Conservation (phyloP, 2,113 vertebrate genomes). For the Xyrauchen texanus region DNA sequence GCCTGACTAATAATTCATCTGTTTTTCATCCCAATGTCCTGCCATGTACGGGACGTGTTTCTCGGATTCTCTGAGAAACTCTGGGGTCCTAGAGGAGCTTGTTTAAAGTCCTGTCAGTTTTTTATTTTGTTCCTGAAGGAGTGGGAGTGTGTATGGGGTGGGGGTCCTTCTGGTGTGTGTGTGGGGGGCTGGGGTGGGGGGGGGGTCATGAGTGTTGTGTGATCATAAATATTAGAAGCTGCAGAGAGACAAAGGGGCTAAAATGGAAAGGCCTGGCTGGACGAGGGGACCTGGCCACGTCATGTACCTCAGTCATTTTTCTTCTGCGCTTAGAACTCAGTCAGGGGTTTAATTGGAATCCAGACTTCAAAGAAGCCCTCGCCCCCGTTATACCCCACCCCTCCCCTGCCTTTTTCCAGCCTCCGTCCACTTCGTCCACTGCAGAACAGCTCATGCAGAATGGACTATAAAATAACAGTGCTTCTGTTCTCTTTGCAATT, state of each 20-base stretch:
- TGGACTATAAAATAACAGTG: background rate
- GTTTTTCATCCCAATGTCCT: slow-evolving; percentile 22
- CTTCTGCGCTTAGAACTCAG: slow-evolving; percentile 97
- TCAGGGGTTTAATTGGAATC: slow-evolving; percentile 99
- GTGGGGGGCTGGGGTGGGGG: slow-evolving; percentile 61
- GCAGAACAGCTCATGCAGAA: slow-evolving; percentile 19
- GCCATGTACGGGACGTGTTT: slow-evolving; percentile 47
- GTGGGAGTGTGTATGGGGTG: slow-evolving; percentile 64
- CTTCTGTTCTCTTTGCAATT: background rate
- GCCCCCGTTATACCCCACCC: slow-evolving; percentile 74
- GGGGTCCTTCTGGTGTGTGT: slow-evolving; percentile 73
- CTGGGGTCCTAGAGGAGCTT: slow-evolving; percentile 52
- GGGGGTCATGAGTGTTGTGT: slow-evolving; percentile 70
- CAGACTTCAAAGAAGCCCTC: slow-evolving; percentile 98
- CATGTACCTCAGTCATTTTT: slow-evolving; percentile 94
- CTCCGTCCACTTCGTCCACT: slow-evolving; percentile 62
- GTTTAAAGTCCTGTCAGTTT: slow-evolving; percentile 63
- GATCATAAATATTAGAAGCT: slow-evolving; percentile 86
- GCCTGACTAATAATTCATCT: slow-evolving; percentile 52
- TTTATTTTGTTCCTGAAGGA: slow-evolving; percentile 29
- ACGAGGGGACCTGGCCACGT: slow-evolving; percentile 88
- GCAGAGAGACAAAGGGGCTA: slow-evolving; percentile 86
- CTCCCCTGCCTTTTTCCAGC: slow-evolving; percentile 65
- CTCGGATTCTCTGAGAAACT: slow-evolving; percentile 64
- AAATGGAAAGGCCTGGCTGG: slow-evolving; percentile 84